Conservation (phyloP, 2,888 invertebrate species). For the Drosophila picticornis region DNA sequence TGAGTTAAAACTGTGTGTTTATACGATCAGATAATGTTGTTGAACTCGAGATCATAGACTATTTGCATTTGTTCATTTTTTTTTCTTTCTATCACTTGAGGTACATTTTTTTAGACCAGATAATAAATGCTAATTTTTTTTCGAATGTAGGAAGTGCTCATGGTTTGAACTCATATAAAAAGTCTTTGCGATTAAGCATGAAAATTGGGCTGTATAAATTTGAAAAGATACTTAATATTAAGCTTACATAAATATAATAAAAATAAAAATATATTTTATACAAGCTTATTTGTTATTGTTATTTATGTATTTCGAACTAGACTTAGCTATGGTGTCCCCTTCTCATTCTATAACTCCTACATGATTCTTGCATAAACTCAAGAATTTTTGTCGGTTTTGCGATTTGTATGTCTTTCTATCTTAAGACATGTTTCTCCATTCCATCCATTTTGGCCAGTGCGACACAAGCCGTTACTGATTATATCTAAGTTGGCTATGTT, state of each 20-base stretch:
- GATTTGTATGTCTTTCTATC: neutral
- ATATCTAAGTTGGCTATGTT: neutral
- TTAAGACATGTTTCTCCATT: neutral
- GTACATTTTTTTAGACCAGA: too few species aligned
- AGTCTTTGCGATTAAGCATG: neutral
- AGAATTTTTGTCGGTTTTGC: neutral
- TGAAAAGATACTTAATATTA: neutral
- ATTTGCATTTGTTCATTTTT: neutral
- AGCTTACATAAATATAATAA: neutral
- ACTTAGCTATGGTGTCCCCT: neutral
- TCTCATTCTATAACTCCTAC: neutral
- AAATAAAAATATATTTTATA: neutral
- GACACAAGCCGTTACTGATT: neutral
- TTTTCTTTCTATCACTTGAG: neutral
- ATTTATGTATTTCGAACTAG: neutral
- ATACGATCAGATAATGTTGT: constrained; percentile 27
- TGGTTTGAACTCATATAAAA: neutral
- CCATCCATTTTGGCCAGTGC: neutral
- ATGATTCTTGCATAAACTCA: neutral
- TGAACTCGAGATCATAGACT: constrained; percentile 13
- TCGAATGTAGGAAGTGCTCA: neutral
- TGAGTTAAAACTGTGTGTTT: constrained; percentile 7
- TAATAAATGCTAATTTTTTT: neutral
- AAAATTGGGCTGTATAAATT: neutral
- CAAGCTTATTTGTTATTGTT: neutral